These are phyloP conservation scores for Venusia cambrica DNA, from an alignment of 2,888 invertebrate genomes.

Conservation along the genomic window DNA sequence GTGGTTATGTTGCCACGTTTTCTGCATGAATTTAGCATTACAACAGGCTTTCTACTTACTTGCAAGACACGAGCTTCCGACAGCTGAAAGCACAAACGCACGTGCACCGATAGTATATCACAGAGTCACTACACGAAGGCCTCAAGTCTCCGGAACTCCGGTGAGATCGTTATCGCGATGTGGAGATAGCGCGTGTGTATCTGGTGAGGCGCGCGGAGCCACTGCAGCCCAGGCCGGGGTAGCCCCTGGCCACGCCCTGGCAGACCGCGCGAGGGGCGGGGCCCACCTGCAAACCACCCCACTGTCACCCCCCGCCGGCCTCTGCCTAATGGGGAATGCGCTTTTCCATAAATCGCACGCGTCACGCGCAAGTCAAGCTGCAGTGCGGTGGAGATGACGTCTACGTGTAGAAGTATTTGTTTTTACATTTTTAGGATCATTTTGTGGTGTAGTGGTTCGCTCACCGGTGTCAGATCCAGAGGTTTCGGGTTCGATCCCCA, in stretches of 20 bases:
- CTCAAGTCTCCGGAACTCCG: conserved; percentile 26
- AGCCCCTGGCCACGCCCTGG: conserved; percentile 28
- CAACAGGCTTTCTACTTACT: conserved; percentile 10
- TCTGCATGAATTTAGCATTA: no score
- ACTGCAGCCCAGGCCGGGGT: conserved; percentile 39
- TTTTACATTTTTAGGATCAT: no score
- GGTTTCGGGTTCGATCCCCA: no score
- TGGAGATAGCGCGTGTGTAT: conserved; percentile 43
- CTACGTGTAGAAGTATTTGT: no score
- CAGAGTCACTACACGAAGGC: conserved; percentile 34
- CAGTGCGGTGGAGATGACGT: no score
- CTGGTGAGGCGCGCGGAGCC: conserved; percentile 47
- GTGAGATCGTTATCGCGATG: conserved; percentile 31
- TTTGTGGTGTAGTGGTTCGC: no score
- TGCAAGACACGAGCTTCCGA: conserved; percentile 4
- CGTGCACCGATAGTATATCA: conserved; percentile 12
- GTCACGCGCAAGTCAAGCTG: conserved; percentile 17
- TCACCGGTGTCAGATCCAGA: no score
- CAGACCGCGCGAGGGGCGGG: conserved; percentile 26
- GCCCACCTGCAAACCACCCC: no score
- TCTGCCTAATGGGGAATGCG: conserved; percentile 38
- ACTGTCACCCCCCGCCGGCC: conserved; percentile 27
- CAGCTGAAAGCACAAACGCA: conserved; percentile 16
- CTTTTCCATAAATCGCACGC: conserved; percentile 44
- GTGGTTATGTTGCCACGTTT: no score